These are phyloP conservation scores for Yasuhikotakia modesta DNA, from an alignment of 2,797 vertebrate species.

Conservation along the genomic window DNA sequence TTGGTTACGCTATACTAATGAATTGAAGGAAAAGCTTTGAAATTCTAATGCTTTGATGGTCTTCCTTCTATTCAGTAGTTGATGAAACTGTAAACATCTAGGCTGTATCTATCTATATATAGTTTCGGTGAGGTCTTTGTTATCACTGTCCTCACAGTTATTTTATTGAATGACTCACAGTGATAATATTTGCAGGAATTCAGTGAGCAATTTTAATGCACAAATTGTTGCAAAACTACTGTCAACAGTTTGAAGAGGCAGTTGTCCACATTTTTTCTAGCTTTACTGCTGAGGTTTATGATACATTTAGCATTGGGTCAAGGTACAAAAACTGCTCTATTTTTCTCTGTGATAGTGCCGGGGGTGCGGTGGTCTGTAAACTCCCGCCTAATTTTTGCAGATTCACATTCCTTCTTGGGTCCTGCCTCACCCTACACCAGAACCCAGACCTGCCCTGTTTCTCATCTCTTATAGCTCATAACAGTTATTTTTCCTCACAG, in stretches of 20 bases:
- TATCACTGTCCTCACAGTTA: neutral
- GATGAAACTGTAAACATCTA: constrained; percentile 34
- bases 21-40: constrained; percentile 49
- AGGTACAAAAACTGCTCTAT: constrained; percentile 67
- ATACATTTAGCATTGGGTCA: constrained; percentile 70
- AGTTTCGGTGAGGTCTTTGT: constrained; percentile 22
- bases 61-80: constrained; percentile 41
- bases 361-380: constrained; percentile 53
- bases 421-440: constrained; percentile 48
- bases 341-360: constrained; percentile 40
- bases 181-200: no score
- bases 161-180: constrained; percentile 43
- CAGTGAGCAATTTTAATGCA: no score
- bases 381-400: constrained; percentile 57
- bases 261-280: constrained; percentile 68
- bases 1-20: neutral
- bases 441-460: constrained; percentile 48
- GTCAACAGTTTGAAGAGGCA: constrained; percentile 53
- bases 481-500: constrained; percentile 23
- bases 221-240: no score
- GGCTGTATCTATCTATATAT: constrained; percentile 30
- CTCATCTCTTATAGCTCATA: constrained; percentile 23
- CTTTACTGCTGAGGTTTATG: constrained; percentile 69
- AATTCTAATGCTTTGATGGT: constrained; percentile 36
- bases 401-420: constrained; percentile 55